A percentile compares a stretch with the other conserved stretches of the same genome.
Evolutionary conservation across 2,888 invertebrate genomes (phyloP).

Genomic region (Furcula furcula): DNA sequence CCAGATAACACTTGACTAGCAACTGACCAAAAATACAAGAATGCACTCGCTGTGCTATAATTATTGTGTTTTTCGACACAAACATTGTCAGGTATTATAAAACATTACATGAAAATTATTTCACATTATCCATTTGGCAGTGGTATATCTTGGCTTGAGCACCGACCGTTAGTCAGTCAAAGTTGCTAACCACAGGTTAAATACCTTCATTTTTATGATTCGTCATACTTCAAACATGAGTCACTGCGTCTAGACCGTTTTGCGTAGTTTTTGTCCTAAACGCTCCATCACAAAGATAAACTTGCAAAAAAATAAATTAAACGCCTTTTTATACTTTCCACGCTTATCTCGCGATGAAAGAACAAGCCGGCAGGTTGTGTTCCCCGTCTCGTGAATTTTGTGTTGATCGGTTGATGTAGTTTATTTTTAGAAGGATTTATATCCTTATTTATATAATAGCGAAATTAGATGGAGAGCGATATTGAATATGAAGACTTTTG

Average conservation of each 20-base stretch:
- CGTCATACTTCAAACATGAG: neutral
- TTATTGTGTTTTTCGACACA: no score
- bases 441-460: no score
- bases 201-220: slow-evolving; percentile 2
- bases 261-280: neutral
- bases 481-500: no score
- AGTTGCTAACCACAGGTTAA: neutral
- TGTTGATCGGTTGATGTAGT: no score
- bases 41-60: no score
- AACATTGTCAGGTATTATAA: no score
- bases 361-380: neutral
- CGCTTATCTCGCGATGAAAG: neutral
- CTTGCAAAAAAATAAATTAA: neutral
- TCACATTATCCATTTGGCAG: neutral
- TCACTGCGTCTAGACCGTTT: neutral
- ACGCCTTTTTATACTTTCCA: neutral
- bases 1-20: no score
- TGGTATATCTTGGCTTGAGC: neutral
- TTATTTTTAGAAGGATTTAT: no score
- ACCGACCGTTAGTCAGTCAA: neutral
- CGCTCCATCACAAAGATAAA: neutral
- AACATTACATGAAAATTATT: neutral
- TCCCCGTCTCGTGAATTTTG: neutral
- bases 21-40: no score
- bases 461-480: no score